phyloP scores from a whole-genome alignment of 2,888 invertebrate genomes.

The Dyspetes luteomarginatus region DNA sequence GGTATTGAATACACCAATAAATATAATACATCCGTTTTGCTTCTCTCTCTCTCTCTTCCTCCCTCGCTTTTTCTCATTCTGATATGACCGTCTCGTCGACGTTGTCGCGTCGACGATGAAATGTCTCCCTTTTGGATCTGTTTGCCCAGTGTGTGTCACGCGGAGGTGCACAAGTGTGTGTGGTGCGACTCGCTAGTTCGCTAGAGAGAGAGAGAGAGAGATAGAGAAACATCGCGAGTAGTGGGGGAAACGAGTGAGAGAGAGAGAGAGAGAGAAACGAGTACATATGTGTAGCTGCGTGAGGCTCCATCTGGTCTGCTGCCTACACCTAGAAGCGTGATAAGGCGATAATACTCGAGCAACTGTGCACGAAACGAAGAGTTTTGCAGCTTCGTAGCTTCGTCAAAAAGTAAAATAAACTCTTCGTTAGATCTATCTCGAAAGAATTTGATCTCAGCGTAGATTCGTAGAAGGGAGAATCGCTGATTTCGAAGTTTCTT shows the following conservation, averaged over 20 bases:
- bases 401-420: conserved; percentile 9
- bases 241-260: conserved; percentile 17
- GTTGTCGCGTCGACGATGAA: conserved; percentile 10
- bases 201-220: conserved; percentile 23
- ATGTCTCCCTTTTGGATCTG: conserved; percentile 44
- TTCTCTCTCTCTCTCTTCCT: conserved; percentile 4
- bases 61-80: conserved; percentile 39
- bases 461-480: conserved; percentile 53
- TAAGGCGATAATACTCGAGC: conserved; percentile 34
- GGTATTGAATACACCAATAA: conserved; percentile 21
- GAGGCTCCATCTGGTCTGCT: conserved; percentile 58
- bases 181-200: conserved; percentile 17
- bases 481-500: conserved; percentile 56
- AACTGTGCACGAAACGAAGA: conserved; percentile 20
- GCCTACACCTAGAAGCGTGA: conserved; percentile 38
- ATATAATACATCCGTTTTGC: background rate
- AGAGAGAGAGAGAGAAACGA: conserved; percentile 26
- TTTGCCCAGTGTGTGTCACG: conserved; percentile 61
- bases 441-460: conserved; percentile 25
- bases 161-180: conserved; percentile 58
- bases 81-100: conserved; percentile 15
- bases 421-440: background rate
- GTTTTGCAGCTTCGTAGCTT: background rate
- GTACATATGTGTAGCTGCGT: conserved; percentile 29
- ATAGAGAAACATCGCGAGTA: no score